Conservation (phyloP, 2,888 invertebrate genomes). For the Glyphotaelius pellucidus region DNA sequence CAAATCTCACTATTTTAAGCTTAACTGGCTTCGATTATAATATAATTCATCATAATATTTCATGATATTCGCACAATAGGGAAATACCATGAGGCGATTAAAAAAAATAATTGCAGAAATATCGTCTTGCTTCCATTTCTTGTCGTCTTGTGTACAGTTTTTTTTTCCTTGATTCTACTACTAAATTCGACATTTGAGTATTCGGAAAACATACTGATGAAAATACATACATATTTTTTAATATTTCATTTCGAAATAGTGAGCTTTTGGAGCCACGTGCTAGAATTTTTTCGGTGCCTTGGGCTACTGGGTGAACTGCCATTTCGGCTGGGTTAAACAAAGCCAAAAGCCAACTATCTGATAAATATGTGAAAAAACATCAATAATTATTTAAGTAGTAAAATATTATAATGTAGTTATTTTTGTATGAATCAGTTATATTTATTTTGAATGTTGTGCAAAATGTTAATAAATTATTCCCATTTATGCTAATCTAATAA, state of each 20-base stretch:
- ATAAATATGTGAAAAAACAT: neutral
- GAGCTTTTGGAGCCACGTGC: neutral
- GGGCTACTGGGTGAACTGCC: neutral
- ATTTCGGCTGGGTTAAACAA: neutral
- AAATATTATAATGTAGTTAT: neutral
- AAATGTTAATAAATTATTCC: neutral
- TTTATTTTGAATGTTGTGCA: neutral
- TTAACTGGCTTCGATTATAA: neutral
- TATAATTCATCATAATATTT: neutral
- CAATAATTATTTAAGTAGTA: neutral
- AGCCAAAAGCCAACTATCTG: neutral
- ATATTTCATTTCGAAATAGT: neutral
- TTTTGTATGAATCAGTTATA: neutral
- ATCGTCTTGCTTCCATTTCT: too few relatives aligned
- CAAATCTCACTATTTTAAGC: neutral
- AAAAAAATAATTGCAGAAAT: too few relatives aligned
- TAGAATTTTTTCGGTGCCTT: neutral
- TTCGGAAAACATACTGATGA: neutral
- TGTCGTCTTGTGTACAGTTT: too few relatives aligned
- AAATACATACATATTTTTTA: neutral
- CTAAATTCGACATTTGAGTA: too few relatives aligned
- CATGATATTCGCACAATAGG: too few relatives aligned
- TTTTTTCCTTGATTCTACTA: too few relatives aligned
- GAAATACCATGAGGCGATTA: too few relatives aligned
- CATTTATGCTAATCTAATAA: neutral